phyloP scores from a whole-genome alignment of 2,113 vertebrate genomes.

The Paraplagusia blochii region DNA sequence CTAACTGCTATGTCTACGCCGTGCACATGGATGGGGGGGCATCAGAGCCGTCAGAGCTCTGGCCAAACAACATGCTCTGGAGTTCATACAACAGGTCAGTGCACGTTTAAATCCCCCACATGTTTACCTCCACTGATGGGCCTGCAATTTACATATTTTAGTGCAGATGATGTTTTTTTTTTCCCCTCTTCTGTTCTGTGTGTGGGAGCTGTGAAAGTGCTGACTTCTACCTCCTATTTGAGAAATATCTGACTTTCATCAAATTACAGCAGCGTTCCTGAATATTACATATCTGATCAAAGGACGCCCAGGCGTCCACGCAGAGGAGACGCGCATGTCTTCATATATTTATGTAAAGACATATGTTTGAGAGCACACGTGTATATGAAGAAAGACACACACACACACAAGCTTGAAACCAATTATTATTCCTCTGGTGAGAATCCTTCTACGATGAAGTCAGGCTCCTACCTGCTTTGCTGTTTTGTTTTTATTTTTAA shows the following conservation, averaged over 20 bases:
- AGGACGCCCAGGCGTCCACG: slow-evolving; percentile 47
- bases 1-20: slow-evolving; percentile 77
- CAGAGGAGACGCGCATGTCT: slow-evolving; percentile 4
- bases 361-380: not conserved
- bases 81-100: slow-evolving; percentile 92
- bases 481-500: slow-evolving; percentile 36
- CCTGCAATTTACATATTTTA: slow-evolving; percentile 80
- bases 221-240: slow-evolving; percentile 87
- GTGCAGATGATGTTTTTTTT: slow-evolving; percentile 81
- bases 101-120: slow-evolving; percentile 83
- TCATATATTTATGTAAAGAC: not conserved
- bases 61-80: slow-evolving; percentile 81
- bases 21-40: slow-evolving; percentile 83
- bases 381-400: slow-evolving; percentile 1
- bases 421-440: slow-evolving; percentile 12
- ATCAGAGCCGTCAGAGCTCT: slow-evolving; percentile 77
- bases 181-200: not conserved
- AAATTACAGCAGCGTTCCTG: slow-evolving; percentile 88
- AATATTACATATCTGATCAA: slow-evolving; percentile 93
- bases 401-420: not conserved
- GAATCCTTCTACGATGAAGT: slow-evolving; percentile 13
- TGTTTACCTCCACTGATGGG: slow-evolving; percentile 82
- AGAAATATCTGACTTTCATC: slow-evolving; percentile 89
- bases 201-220: slow-evolving; percentile 83
- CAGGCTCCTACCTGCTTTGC: slow-evolving; percentile 36